Evolutionary conservation across 2,797 vertebrate species (phyloP), one percentile per base, ranked within the genome.

Genomic region (Pteronotus mesoamericanus): DNA sequence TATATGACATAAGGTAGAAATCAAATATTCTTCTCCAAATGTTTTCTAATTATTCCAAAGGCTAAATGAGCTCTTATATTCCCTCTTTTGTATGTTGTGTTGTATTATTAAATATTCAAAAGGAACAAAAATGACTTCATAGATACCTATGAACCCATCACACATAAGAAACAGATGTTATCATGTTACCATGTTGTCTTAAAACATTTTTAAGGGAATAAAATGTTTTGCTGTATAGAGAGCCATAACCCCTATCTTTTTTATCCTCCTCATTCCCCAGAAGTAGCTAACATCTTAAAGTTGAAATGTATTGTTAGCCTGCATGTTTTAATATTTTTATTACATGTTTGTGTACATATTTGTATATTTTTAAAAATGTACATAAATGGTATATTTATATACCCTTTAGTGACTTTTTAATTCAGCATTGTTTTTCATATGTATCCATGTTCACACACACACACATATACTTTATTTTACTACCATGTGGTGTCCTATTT

Each of bases 21-120:
- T 85, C 34, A 64, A 93, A 83, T 84, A 89, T 78, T 64, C 32
- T 95, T 92, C 22, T 10, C 46, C 9, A 75, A 74, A 86, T 88
- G 5, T 57, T 92, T 95, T 93, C 39, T 84, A 79, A 93, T 79
- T 68, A 74, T 61, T 42, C 21, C 48, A 78, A 93, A 94, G 32
- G 16, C 39, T 95, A 79, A 94, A 71, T 86, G 48, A 71, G 8
- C 42, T 82, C 44, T 64, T 91, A 57, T 44, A 79, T 82, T 37
- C 24, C 1, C 15, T 87, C 32, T 87, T 94, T 72, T 86, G 93
- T 57, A 55, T 39, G 6, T 66, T 80, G 7, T 74, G 39, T 79
- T 14, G 74, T 53, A 59, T 86, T 44, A 89, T 51, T 92, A 89
- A 59, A 85, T 95, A 64, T 57, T 64, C 84, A 29, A 91, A 86